Base-by-base conservation (phyloP, 1,140 invertebrate species). In the Rhopalosiphum padi region DNA sequence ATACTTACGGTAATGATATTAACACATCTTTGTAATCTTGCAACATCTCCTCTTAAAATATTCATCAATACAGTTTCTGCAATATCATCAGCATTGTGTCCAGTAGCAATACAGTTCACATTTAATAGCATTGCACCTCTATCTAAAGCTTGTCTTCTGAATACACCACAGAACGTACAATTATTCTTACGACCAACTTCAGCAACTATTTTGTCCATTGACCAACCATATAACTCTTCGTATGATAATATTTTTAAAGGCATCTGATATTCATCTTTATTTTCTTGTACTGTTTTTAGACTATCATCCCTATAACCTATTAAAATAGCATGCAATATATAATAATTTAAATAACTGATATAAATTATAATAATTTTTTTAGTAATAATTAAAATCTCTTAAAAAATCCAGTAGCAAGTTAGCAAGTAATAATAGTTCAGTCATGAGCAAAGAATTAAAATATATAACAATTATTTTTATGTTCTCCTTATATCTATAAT, bases 1-100 rank as follows among this genome's bases (percentile, higher is more conserved):
- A 46, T 93, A 94, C 95, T 96, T 96, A 98, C 98, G 23, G 98
- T 99, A 37, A 97, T 96, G 93, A 99, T 97, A 93, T 97, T 97
- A 85, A 98, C 99, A 95, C 99, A 99, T 94, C 99, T 96, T 94
- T 98, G 97, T 82, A 99, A 95, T 94, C 99, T 96, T 15, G 99
- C 98, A 94, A 99, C 97, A 95, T 99, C 99, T 22, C 99, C 99
- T 95, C 99, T 96, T 48, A 99, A 95, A 87, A 99, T 97, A 96
- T 99, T 99, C 99, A 99, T 99, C 30, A 99, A 95, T 23, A 99
- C 98, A 30, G 99, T 99, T 96, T 99, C 99, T 11, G 99, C 99
- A 94, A 99, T 98, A 95, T 99, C 99, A 96, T 99, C 99, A 68
- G 99, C 99, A 97, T 99, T 99, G 95, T 99, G 99, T 37, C 99